Percentiles rank a stretch among this genome's conserved stretches.
Conservation (phyloP, 2,113 vertebrate species). For the Oryctolagus cuniculus region DNA sequence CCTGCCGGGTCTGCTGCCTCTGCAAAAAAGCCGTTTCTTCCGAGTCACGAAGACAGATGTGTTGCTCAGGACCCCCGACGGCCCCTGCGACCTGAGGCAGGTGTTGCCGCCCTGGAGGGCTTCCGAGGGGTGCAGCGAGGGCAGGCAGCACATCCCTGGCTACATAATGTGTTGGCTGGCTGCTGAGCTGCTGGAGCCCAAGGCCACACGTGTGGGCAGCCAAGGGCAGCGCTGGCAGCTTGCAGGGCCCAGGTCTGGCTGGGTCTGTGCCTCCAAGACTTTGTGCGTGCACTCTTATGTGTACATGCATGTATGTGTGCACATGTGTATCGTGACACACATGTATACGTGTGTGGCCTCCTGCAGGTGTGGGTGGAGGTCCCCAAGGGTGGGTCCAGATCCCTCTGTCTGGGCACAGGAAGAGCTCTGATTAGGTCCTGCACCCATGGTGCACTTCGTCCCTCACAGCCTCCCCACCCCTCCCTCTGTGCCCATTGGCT, state of each 20-base stretch:
- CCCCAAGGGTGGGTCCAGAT: neutral
- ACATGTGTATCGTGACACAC: accelerated
- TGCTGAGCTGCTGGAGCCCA: neutral
- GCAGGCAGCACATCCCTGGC: neutral
- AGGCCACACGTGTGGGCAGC: too few relatives aligned
- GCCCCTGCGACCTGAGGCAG: neutral
- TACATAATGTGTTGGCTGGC: neutral
- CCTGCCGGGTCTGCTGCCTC: accelerated
- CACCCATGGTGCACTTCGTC: neutral
- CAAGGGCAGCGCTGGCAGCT: neutral
- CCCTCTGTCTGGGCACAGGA: neutral
- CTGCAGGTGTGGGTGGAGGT: neutral
- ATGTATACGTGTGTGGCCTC: too few relatives aligned
- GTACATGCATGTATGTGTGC: too few relatives aligned
- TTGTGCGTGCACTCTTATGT: neutral
- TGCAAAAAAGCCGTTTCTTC: neutral
- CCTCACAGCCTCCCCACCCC: neutral
- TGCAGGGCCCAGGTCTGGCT: neutral
- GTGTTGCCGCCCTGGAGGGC: too few relatives aligned
- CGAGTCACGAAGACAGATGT: neutral
- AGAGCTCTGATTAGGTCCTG: neutral
- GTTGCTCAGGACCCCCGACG: too few relatives aligned
- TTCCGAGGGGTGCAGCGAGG: neutral
- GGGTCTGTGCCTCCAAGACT: neutral
- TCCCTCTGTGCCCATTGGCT: too few relatives aligned